These are phyloP conservation scores for Baccha elongata DNA, from an alignment of 2,888 invertebrate genomes.

Conservation along the genomic window DNA sequence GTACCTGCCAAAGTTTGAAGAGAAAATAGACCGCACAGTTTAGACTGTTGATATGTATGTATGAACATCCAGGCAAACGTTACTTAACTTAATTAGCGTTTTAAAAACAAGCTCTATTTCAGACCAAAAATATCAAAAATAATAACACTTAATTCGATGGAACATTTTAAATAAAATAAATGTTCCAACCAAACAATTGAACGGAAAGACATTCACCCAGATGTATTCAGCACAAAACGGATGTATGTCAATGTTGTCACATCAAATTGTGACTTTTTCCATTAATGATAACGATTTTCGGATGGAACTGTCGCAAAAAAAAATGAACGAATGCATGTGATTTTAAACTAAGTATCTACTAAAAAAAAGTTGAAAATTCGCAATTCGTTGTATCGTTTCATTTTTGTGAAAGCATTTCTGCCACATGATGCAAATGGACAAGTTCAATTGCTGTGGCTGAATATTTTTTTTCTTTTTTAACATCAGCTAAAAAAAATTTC, in stretches of 20 bases:
- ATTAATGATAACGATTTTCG: background rate
- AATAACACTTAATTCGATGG: too few species aligned
- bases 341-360: background rate
- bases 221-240: background rate
- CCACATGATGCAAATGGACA: background rate
- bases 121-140: too few species aligned
- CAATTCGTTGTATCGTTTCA: background rate
- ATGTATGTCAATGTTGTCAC: constrained; percentile 24
- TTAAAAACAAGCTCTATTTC: too few species aligned
- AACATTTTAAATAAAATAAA: too few species aligned
- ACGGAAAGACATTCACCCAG: constrained; percentile 7
- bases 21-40: too few species aligned
- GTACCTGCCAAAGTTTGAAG: too few species aligned
- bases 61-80: too few species aligned
- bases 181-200: constrained; percentile 11
- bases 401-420: background rate
- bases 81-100: too few species aligned
- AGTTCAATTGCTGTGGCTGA: too few species aligned
- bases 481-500: background rate
- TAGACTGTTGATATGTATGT: too few species aligned
- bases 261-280: background rate
- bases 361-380: background rate
- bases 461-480: background rate
- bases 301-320: background rate
- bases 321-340: background rate